These are phyloP conservation scores for Branchipolynoe longqiensis DNA, from an alignment of 2,888 invertebrate genomes.

Conservation along the genomic window DNA sequence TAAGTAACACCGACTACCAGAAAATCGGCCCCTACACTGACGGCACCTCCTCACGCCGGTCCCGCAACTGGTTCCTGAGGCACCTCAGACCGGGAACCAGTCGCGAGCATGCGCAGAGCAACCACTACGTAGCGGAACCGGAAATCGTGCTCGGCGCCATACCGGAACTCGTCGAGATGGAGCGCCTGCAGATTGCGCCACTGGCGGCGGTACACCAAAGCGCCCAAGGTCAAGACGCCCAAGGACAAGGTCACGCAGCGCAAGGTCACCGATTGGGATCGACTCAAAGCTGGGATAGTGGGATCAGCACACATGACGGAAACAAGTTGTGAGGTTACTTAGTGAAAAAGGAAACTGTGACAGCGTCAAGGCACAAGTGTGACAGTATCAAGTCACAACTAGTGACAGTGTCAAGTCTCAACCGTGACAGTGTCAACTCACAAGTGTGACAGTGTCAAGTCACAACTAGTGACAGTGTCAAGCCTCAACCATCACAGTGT, in stretches of 20 bases:
- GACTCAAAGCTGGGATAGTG: slow-evolving; percentile 49
- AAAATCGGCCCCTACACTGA: slow-evolving; percentile 29
- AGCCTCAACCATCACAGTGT: no score
- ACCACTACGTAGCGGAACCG: background rate
- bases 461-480: no score
- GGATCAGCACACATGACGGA: slow-evolving; percentile 39
- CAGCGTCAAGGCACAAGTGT: no score
- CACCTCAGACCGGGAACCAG: background rate
- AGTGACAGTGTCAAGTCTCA: no score
- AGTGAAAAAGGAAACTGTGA: no score
- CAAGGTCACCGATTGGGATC: slow-evolving; percentile 10
- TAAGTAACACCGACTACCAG: slow-evolving; percentile 35
- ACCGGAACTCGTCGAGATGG: slow-evolving; percentile 33
- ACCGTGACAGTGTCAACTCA: no score
- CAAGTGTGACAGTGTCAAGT: no score
- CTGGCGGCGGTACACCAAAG: background rate
- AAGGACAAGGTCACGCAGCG: background rate
- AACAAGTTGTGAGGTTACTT: background rate
- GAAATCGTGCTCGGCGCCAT: slow-evolving; percentile 1
- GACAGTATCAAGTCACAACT: no score
- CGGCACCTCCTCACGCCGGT: background rate
- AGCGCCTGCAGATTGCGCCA: slow-evolving; percentile 13
- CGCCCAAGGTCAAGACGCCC: background rate
- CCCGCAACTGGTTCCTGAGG: slow-evolving; percentile 4
- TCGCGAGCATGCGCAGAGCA: background rate